These are phyloP conservation scores for Meliscaeva auricollis DNA, from an alignment of 2,888 invertebrate genomes.

Conservation along the genomic window DNA sequence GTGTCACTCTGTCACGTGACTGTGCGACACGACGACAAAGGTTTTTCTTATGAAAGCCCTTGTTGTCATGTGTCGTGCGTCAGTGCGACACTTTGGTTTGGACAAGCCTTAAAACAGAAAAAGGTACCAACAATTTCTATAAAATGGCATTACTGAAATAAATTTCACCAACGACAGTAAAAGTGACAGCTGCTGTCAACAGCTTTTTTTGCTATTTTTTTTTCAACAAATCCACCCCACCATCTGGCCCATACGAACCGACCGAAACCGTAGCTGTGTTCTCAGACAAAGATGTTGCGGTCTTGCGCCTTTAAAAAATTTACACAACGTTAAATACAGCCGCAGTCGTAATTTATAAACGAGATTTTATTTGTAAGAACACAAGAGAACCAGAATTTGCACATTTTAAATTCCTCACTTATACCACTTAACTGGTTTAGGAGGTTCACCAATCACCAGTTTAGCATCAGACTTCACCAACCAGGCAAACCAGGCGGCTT, in stretches of 20 bases:
- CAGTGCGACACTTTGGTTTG: too few relatives aligned
- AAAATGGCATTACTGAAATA: too few relatives aligned
- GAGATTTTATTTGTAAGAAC: constrained; percentile 5
- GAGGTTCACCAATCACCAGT: neutral
- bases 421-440: neutral
- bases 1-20: too few relatives aligned
- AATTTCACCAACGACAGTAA: neutral
- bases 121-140: too few relatives aligned
- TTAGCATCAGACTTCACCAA: neutral
- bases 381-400: constrained; percentile 21
- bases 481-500: constrained; percentile 18
- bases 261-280: neutral
- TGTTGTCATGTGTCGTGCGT: too few relatives aligned
- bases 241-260: neutral
- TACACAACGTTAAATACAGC: constrained; percentile 3
- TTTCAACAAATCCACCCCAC: neutral
- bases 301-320: constrained; percentile 26
- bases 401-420: constrained; percentile 6
- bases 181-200: neutral
- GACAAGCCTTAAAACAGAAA: too few relatives aligned
- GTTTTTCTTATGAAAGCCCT: too few relatives aligned
- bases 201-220: neutral
- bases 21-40: too few relatives aligned
- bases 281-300: constrained; percentile 23
- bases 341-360: neutral